These are phyloP conservation scores for Rattus rattus DNA, from an alignment of 2,113 vertebrate genomes.

Conservation along the genomic window DNA sequence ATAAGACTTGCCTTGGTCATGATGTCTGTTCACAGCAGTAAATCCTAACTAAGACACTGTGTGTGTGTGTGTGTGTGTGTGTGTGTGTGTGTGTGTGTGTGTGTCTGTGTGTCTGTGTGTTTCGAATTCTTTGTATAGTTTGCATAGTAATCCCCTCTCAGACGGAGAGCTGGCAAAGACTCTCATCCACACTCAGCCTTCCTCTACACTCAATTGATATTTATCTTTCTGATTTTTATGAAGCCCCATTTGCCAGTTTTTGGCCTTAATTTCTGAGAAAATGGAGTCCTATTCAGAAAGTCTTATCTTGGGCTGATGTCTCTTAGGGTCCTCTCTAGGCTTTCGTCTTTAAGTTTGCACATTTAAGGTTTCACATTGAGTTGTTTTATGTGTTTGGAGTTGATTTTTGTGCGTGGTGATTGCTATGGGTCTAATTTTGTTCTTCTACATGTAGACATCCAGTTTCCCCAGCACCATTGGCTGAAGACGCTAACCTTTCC, in stretches of 20 bases:
- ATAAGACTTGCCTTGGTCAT: too few species aligned
- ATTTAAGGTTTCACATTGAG: neutral
- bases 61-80: too few species aligned
- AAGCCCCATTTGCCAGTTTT: neutral
- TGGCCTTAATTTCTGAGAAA: neutral
- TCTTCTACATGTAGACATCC: too few species aligned
- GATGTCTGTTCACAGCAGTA: too few species aligned
- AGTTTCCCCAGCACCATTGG: neutral
- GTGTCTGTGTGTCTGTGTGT: too few species aligned
- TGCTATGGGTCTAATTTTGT: neutral
- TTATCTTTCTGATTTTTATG: neutral
- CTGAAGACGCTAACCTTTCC: neutral
- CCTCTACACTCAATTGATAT: neutral
- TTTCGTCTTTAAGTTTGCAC: neutral
- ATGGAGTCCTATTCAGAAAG: neutral
- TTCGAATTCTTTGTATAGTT: neutral
- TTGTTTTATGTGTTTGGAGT: neutral
- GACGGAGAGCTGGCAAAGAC: neutral
- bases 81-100: too few species aligned
- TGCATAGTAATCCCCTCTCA: neutral
- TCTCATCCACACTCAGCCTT: neutral
- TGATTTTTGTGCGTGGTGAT: neutral
- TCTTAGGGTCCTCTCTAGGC: neutral
- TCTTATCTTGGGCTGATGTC: neutral
- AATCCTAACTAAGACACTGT: too few species aligned